Evolutionary conservation across 2,888 invertebrate species (phyloP).

Genomic region (Sesia apiformis): DNA sequence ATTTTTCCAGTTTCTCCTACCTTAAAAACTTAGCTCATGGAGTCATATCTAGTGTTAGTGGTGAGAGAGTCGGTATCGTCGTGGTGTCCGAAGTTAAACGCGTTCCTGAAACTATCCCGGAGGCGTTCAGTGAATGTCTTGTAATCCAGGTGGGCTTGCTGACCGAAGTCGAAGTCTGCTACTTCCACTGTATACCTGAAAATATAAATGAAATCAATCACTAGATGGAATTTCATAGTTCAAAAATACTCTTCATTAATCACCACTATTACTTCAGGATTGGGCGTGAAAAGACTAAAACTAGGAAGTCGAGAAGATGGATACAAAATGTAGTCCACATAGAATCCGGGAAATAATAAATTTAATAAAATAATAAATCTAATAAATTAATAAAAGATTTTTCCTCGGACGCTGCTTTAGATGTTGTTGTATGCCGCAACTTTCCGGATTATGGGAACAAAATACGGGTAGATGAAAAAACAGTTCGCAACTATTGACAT

Average conservation of each 20-base stretch:
- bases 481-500: too few relatives aligned
- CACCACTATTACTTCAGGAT: too few relatives aligned
- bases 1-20: not conserved
- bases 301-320: not conserved
- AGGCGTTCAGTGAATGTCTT: slow-evolving; percentile 90
- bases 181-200: slow-evolving; percentile 87
- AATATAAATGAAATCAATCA: slow-evolving; percentile 4
- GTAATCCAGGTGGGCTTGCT: slow-evolving; percentile 86
- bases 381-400: too few relatives aligned
- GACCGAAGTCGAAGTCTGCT: slow-evolving; percentile 93
- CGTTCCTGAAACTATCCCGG: slow-evolving; percentile 79
- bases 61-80: slow-evolving; percentile 59
- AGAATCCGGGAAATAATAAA: too few relatives aligned
- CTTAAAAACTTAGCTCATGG: slow-evolving; percentile 57
- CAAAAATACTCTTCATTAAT: too few relatives aligned
- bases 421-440: too few relatives aligned
- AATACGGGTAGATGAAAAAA: too few relatives aligned
- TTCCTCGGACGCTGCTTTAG: too few relatives aligned
- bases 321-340: not conserved
- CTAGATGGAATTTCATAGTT: too few relatives aligned
- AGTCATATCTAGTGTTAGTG: slow-evolving; percentile 67
- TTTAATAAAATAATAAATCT: too few relatives aligned
- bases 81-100: slow-evolving; percentile 46
- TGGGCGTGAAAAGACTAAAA: not conserved
- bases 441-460: too few relatives aligned